Evolutionary conservation across 2,888 invertebrate genomes (phyloP).

Genomic region (Synergus japonicus): DNA sequence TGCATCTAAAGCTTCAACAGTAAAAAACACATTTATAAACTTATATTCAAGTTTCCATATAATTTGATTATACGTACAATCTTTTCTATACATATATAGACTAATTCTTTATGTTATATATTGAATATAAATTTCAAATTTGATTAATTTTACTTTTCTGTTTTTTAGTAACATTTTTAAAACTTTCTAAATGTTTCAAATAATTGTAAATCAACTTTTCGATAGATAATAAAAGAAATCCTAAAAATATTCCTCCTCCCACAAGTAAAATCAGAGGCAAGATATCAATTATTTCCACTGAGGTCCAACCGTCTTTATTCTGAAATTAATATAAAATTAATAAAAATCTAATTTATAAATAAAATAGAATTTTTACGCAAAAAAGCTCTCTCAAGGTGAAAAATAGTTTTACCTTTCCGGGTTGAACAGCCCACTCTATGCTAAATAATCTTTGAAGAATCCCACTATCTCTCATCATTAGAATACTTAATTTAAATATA

Average conservation of each 20-base stretch:
- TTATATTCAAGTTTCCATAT: too few relatives aligned
- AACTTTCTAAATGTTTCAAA: not conserved
- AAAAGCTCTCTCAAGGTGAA: not conserved
- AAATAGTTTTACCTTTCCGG: conserved; percentile 50
- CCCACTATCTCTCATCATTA: conserved; percentile 71
- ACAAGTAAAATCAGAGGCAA: conserved; percentile 66
- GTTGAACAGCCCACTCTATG: conserved; percentile 61
- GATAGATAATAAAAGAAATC: conserved; percentile 54
- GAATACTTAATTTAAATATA: conserved; percentile 61
- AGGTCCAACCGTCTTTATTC: conserved; percentile 58
- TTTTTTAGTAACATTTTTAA: not conserved
- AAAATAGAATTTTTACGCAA: not conserved
- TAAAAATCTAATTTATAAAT: conserved; percentile 6
- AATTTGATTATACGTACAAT: too few relatives aligned
- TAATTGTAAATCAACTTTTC: conserved; percentile 52
- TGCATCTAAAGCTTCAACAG: too few relatives aligned
- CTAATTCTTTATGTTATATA: too few relatives aligned
- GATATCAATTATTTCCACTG: conserved; percentile 69
- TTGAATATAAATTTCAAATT: too few relatives aligned
- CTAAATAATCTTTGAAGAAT: conserved; percentile 70
- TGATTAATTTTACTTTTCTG: not conserved
- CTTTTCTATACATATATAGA: too few relatives aligned
- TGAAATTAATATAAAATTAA: conserved; percentile 23
- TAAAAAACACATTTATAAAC: too few relatives aligned
- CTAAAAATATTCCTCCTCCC: conserved; percentile 56